These are phyloP conservation scores for Micrasema longulum DNA, from an alignment of 1,140 invertebrate genomes.

Conservation along the genomic window DNA sequence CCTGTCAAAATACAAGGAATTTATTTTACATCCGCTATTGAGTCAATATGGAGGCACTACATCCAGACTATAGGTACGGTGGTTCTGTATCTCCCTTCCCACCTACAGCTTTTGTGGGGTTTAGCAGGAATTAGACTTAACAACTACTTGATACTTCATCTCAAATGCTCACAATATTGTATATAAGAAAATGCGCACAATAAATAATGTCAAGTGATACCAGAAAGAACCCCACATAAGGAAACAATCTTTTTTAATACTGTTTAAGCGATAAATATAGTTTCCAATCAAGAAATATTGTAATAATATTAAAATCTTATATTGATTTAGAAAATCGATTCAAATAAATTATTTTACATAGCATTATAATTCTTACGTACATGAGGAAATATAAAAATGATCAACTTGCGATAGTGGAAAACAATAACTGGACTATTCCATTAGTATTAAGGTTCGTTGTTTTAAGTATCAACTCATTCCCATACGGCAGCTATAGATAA, in stretches of 20 bases:
- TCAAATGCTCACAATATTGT: too few species aligned
- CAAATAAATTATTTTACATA: too few species aligned
- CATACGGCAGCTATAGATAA: conserved; percentile 2
- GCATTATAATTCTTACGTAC: background rate
- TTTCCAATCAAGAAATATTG: conserved; percentile 1
- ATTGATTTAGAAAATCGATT: background rate
- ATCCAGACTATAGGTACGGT: background rate
- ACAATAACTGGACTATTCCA: background rate
- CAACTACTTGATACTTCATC: too few species aligned
- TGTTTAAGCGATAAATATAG: conserved; percentile 16
- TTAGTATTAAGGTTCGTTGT: conserved; percentile 1
- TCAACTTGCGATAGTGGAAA: background rate
- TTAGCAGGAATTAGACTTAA: too few species aligned
- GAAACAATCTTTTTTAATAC: conserved; percentile 6
- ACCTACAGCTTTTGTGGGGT: too few species aligned
- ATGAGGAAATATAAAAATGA: conserved; percentile 1
- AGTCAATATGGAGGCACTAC: too few species aligned
- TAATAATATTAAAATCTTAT: too few species aligned
- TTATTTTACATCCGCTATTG: background rate
- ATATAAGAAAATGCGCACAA: background rate
- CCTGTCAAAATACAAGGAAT: background rate
- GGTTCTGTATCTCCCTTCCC: too few species aligned
- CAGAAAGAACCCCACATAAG: too few species aligned
- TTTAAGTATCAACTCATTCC: background rate
- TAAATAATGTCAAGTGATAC: too few species aligned